Evolutionary conservation across 2,888 invertebrate species (phyloP), one percentile per base, ranked within the genome.

Genomic region (Herminia tarsipennalis): DNA sequence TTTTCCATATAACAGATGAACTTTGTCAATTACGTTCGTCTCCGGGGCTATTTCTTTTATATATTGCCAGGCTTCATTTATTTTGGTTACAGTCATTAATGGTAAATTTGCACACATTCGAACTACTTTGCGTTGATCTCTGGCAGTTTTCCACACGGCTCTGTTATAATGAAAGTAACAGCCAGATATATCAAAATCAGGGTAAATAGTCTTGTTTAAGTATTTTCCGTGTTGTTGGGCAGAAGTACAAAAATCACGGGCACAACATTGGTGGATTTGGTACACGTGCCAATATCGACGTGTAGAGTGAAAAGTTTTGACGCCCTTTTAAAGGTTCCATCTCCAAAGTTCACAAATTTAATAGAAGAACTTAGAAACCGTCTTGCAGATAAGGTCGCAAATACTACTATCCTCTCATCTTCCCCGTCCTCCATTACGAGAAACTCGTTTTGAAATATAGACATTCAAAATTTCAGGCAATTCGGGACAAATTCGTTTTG

Each of bases 31-130:
- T 33, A 22, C 41, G 16, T 40, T n/a, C 6, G 40, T 30, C 16
- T 41, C 12, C 14, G 40, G 32, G 18, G 32, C 22, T 25, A 39
- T n/a, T n/a, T n/a, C n/a, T n/a, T n/a, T n/a, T n/a, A n/a, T n/a
- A n/a, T 21, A 32, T 24, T 27, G 28, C 30, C 40, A 40, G 22
- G 32, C 40, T 22, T 21, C 20, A 32, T 30, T 20, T 14, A 32
- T 32, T 41, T 32, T 33, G 13, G 13, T 17, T 33, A 21, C 13
- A 22, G 33, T 32, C 20, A 41, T 14, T 41, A 38, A 45, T 33
- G 38, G 30, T 38, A 45, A 38, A 38, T 45, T 33, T 20, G 38
- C 38, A 45, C 38, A 45, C 44, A 37, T 44, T 32, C 27, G 27
- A 34, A 44, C 38, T 16, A 45, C 27, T 34, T 34, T 41, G 33